Evolutionary conservation across 1,140 invertebrate species (phyloP).

Genomic region (Drosophila ogumai): DNA sequence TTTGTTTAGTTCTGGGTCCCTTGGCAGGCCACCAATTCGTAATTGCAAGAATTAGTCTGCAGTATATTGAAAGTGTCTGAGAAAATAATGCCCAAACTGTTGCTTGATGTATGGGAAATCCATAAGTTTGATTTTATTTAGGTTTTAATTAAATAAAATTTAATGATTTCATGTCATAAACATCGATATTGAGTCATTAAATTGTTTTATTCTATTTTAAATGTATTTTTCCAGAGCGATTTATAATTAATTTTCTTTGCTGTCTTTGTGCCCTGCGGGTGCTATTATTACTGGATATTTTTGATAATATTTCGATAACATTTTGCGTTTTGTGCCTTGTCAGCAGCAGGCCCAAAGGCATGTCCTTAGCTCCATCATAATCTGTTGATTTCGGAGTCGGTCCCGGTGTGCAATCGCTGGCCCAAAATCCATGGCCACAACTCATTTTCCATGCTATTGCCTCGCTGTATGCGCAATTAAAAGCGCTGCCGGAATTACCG

Average conservation of each 20-base stretch:
- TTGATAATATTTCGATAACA: not conserved
- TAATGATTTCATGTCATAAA: not conserved
- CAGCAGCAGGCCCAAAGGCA: constrained; percentile 1
- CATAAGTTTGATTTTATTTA: not conserved
- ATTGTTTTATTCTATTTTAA: not conserved
- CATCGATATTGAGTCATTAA: not conserved
- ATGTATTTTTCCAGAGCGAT: too few relatives aligned
- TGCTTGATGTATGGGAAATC: not conserved
- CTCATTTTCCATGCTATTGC: constrained; percentile 68
- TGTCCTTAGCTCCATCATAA: constrained; percentile 17
- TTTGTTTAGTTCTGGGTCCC: constrained; percentile 54
- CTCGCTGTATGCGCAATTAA: constrained; percentile 72
- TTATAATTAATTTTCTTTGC: constrained; percentile 14
- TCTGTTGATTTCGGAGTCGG: constrained; percentile 20
- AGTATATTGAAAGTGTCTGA: constrained; percentile 31
- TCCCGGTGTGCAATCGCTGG: constrained; percentile 14
- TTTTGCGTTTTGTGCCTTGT: constrained; percentile 1
- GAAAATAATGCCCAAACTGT: not conserved
- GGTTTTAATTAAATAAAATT: not conserved
- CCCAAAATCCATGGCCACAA: constrained; percentile 46
- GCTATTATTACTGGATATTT: constrained; percentile 1
- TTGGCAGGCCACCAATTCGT: constrained; percentile 63
- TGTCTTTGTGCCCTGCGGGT: not conserved
- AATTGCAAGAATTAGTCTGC: constrained; percentile 49
- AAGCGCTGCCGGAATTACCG: constrained; percentile 78